Evolutionary conservation across 2,797 vertebrate species (phyloP).

Genomic region (Anguilla pacifica): DNA sequence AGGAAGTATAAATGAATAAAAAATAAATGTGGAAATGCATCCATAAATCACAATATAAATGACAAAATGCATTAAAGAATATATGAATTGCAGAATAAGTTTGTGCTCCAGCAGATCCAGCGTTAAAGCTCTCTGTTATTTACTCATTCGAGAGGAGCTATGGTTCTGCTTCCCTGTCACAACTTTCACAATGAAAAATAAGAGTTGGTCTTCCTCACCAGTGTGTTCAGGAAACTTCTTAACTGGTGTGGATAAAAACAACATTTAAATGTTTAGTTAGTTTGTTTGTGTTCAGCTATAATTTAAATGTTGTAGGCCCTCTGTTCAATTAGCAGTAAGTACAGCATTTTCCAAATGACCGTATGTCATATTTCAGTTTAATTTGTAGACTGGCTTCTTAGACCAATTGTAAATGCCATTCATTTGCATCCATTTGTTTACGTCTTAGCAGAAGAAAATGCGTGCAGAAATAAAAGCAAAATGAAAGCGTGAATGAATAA

Average conservation of each 20-base stretch:
- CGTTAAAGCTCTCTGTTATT: not conserved
- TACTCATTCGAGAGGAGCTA: not conserved
- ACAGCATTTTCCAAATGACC: not conserved
- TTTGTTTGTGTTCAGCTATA: not conserved
- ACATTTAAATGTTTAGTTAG: not conserved
- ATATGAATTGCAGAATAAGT: not conserved
- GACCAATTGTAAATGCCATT: not conserved
- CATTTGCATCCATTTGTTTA: not conserved
- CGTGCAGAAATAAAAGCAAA: not conserved
- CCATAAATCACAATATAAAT: not conserved
- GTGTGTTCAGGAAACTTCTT: not conserved
- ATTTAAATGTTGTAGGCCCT: not conserved
- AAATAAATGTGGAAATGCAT: not conserved
- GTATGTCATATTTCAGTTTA: not conserved
- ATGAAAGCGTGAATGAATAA: not conserved
- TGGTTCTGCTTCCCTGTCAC: not conserved
- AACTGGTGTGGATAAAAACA: not conserved
- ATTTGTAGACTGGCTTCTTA: not conserved
- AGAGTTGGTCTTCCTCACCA: no score
- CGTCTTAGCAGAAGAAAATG: not conserved
- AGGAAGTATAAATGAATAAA: not conserved
- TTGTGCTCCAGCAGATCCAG: no score
- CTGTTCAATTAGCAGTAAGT: not conserved
- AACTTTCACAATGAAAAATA: not conserved
- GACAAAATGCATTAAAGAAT: not conserved